Conservation (phyloP, 2,888 invertebrate genomes). For the Trachelus tabidus region DNA sequence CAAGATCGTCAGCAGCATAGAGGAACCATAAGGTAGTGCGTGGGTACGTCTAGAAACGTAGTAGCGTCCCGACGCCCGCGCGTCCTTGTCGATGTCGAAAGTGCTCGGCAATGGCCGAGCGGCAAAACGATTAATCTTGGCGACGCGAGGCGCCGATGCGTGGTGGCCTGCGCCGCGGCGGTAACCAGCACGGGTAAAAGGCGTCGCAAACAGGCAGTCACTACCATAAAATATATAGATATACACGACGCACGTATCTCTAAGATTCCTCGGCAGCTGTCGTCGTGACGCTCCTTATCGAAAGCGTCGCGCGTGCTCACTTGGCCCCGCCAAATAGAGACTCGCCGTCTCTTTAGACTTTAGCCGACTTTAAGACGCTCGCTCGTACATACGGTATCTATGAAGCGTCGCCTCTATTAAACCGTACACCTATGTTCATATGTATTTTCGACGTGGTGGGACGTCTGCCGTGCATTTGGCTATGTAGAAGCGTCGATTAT, state of each 20-base stretch:
- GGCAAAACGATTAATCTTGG: not conserved
- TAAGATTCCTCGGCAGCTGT: not conserved
- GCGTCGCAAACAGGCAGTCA: not conserved
- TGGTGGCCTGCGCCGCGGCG: not conserved
- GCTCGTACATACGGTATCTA: too few species aligned
- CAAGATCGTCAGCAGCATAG: not conserved
- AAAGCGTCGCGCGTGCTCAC: not conserved
- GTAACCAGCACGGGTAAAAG: not conserved
- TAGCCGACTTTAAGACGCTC: not conserved
- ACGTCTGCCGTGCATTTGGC: constrained; percentile 22
- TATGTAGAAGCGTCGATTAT: constrained; percentile 32
- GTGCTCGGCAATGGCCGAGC: not conserved
- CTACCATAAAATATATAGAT: not conserved
- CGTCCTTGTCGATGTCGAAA: not conserved
- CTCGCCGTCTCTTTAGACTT: not conserved
- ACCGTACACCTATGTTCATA: not conserved
- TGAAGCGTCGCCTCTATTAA: not conserved
- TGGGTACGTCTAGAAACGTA: not conserved
- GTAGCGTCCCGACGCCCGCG: not conserved
- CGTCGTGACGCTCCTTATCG: not conserved
- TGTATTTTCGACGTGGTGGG: not conserved
- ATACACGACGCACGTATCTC: not conserved
- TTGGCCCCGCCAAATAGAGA: not conserved
- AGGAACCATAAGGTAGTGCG: not conserved
- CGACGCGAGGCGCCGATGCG: not conserved